phyloP scores from a whole-genome alignment of 2,113 vertebrate species.

The Myotis brandtii region DNA sequence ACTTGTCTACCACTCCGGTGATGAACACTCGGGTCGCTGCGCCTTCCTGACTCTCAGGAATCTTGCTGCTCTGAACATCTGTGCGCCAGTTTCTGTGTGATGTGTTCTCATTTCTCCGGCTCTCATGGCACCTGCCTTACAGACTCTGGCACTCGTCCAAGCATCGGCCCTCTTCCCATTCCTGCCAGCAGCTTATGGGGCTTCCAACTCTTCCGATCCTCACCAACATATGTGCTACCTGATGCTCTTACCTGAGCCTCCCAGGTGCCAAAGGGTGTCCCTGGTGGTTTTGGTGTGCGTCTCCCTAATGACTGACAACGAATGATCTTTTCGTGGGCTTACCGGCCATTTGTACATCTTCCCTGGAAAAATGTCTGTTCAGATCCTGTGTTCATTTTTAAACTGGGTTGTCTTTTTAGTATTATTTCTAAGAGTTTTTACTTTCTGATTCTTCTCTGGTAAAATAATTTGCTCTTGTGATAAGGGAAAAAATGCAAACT shows the following conservation, averaged over 20 bases:
- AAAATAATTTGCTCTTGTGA: not conserved
- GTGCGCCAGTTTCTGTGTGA: fast-evolving
- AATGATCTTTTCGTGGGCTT: fast-evolving
- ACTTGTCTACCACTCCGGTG: fast-evolving
- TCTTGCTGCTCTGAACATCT: not conserved
- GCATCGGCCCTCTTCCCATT: not conserved
- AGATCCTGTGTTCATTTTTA: not conserved
- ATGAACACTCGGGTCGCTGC: fast-evolving
- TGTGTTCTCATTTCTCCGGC: not conserved
- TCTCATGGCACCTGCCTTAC: not conserved
- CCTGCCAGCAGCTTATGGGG: not conserved
- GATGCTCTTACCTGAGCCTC: not conserved
- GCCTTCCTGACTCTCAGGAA: fast-evolving
- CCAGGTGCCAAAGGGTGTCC: too few relatives aligned
- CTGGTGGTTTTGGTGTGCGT: not conserved
- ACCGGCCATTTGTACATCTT: fast-evolving
- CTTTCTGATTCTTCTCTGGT: not conserved
- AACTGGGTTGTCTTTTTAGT: not conserved
- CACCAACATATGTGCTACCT: not conserved
- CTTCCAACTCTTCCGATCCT: not conserved
- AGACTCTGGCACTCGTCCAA: not conserved
- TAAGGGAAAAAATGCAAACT: not conserved
- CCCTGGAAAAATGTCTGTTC: not conserved
- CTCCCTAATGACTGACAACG: fast-evolving
- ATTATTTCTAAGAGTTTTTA: not conserved